Evolutionary conservation across 1,140 invertebrate species (phyloP).

Genomic region (Aphaenogaster rudis): DNA sequence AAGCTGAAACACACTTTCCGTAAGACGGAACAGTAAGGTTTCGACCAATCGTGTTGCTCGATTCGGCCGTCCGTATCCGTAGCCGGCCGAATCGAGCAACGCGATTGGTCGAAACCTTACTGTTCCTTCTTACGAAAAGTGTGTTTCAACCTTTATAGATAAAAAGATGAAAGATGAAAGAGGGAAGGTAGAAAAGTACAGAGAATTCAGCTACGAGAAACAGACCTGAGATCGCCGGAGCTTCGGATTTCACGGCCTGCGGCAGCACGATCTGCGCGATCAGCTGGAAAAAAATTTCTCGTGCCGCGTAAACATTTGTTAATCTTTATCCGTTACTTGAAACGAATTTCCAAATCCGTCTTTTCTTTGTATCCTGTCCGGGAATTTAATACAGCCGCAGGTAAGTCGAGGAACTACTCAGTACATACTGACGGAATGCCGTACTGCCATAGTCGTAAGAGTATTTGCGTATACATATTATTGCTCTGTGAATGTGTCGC

Average conservation of each 20-base stretch:
- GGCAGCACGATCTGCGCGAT: conserved; percentile 27
- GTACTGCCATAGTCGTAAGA: neutral
- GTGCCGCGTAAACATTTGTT: neutral
- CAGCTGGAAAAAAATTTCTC: neutral
- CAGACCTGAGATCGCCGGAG: neutral
- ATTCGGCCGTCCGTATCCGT: too few relatives aligned
- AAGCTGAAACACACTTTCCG: too few relatives aligned
- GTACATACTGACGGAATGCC: neutral
- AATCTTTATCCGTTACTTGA: neutral
- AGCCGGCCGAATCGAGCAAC: too few relatives aligned
- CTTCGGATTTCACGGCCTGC: neutral
- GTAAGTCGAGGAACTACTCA: neutral
- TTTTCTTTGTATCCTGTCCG: neutral
- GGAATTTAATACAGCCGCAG: conserved; percentile 10
- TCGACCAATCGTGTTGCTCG: too few relatives aligned
- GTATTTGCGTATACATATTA: neutral
- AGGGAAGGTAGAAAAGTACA: neutral
- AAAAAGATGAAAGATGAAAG: neutral
- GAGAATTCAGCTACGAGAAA: neutral
- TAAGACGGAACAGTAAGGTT: too few relatives aligned
- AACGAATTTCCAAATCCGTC: neutral
- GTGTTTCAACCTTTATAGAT: neutral
- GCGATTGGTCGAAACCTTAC: too few relatives aligned
- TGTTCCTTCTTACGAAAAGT: too few relatives aligned
- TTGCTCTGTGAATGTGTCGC: neutral